Evolutionary conservation across 1,140 invertebrate species (phyloP).

Genomic region (Dendroctonus valens): DNA sequence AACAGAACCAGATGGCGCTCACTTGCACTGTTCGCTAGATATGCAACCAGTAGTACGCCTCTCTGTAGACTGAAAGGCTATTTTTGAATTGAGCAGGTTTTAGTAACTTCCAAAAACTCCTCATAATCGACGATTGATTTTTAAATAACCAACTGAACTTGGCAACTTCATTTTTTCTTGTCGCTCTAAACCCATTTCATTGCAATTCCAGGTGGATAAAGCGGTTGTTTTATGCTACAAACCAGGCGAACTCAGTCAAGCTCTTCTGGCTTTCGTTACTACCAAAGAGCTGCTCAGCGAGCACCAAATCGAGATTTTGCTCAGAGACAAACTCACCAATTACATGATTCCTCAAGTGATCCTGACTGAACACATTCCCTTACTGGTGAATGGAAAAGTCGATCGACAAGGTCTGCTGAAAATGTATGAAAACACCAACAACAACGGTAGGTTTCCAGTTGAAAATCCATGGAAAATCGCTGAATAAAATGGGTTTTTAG

Average conservation of each 20-base stretch:
- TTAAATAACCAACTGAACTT: no score
- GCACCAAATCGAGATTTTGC: slow-evolving; percentile 61
- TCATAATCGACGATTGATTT: no score
- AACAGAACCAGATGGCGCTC: no score
- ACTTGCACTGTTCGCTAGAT: no score
- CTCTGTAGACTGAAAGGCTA: no score
- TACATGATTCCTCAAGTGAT: slow-evolving; percentile 81
- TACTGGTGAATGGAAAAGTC: slow-evolving; percentile 82
- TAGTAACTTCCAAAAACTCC: no score
- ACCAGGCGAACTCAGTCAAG: slow-evolving; percentile 68
- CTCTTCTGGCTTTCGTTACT: slow-evolving; percentile 72
- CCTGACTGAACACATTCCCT: slow-evolving; percentile 68
- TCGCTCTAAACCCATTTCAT: no score
- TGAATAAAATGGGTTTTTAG: slow-evolving; percentile 20
- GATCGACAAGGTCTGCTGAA: slow-evolving; percentile 75
- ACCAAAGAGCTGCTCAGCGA: slow-evolving; percentile 55
- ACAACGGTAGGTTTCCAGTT: slow-evolving; percentile 54
- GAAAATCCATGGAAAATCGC: neutral
- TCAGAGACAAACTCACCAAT: slow-evolving; percentile 63
- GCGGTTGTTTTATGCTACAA: slow-evolving; percentile 75
- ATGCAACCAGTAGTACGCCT: no score
- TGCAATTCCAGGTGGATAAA: slow-evolving; percentile 46
- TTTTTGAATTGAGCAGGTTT: no score
- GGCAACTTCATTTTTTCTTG: no score
- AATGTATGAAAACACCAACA: slow-evolving; percentile 67